A percentile compares a stretch with the other conserved stretches of the same genome.
These are phyloP conservation scores for Macquaria australasica DNA, from an alignment of 2,113 vertebrate genomes.

Conservation along the genomic window DNA sequence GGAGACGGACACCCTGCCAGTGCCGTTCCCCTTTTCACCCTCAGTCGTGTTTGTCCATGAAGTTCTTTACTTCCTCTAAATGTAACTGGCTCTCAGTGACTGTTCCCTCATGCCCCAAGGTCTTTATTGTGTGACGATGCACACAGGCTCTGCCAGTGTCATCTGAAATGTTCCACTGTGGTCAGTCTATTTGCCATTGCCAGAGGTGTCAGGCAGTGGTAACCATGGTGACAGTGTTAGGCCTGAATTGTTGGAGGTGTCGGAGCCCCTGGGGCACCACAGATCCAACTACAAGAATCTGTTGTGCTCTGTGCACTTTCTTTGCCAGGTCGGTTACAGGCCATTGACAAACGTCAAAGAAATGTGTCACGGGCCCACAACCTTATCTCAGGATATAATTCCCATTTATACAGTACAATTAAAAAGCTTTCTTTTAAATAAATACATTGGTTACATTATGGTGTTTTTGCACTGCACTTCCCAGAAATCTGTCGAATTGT, in stretches of 20 bases:
- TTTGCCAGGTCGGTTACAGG: slow-evolving; percentile 36
- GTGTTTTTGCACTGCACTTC: neutral
- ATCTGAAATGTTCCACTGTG: slow-evolving; percentile 75
- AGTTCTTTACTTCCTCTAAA: slow-evolving; percentile 37
- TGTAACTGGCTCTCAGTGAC: slow-evolving; percentile 24
- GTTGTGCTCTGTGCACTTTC: slow-evolving; percentile 45
- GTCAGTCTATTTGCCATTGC: slow-evolving; percentile 68
- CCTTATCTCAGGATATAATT: neutral
- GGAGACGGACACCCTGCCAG: slow-evolving; percentile 57
- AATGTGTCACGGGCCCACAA: slow-evolving; percentile 13
- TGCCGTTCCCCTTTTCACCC: slow-evolving; percentile 19
- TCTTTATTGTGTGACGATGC: slow-evolving; percentile 72
- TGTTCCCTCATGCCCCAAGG: slow-evolving; percentile 44
- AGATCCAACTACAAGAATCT: slow-evolving; percentile 62
- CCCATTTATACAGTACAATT: neutral
- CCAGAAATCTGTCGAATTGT: neutral
- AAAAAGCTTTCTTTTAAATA: neutral
- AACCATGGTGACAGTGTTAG: slow-evolving; percentile 76
- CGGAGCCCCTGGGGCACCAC: slow-evolving; percentile 36
- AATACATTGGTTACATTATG: neutral
- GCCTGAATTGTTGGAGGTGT: slow-evolving; percentile 53
- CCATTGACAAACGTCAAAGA: slow-evolving; percentile 33
- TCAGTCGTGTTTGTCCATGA: slow-evolving; percentile 31
- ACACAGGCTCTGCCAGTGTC: slow-evolving; percentile 70
- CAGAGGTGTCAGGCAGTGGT: slow-evolving; percentile 70